A percentile compares a stretch with the other conserved stretches of the same genome.
These are phyloP conservation scores for Promerops cafer DNA, from an alignment of 2,113 vertebrate genomes.

Conservation along the genomic window DNA sequence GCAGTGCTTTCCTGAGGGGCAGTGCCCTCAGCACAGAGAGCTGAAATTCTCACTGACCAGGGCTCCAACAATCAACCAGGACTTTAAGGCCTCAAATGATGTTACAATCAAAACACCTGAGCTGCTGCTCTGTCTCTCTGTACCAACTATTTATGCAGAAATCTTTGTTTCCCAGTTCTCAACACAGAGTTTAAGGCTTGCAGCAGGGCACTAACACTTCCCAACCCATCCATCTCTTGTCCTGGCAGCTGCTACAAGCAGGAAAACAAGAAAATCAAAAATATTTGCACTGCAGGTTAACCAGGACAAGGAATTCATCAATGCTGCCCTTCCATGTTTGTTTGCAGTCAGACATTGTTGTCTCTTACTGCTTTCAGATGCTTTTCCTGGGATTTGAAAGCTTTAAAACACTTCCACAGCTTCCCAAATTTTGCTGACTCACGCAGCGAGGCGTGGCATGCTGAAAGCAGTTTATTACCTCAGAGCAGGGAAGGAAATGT, in stretches of 20 bases:
- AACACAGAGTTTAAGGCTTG: neutral
- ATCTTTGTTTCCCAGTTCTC: neutral
- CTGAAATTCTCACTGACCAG: too few relatives aligned
- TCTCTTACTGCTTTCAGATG: neutral
- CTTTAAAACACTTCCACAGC: neutral
- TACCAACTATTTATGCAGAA: neutral
- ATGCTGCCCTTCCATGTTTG: neutral
- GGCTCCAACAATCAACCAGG: accelerated
- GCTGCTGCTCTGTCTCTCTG: neutral
- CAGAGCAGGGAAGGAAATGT: neutral
- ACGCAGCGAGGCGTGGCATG: neutral
- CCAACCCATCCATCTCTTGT: neutral
- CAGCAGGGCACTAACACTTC: neutral
- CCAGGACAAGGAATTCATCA: neutral
- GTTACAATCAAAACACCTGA: neutral
- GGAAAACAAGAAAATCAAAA: neutral
- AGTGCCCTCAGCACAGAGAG: too few relatives aligned
- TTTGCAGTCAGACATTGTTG: neutral
- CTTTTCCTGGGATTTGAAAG: neutral
- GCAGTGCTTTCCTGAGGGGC: too few relatives aligned
- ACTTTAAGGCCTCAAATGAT: neutral
- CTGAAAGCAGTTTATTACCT: neutral
- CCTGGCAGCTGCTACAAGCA: neutral
- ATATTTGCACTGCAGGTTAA: neutral
- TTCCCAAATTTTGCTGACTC: neutral